Evolutionary conservation across 1,140 invertebrate genomes (phyloP), one percentile per base, ranked within the genome.

Genomic region (Parapsyche elsis): DNA sequence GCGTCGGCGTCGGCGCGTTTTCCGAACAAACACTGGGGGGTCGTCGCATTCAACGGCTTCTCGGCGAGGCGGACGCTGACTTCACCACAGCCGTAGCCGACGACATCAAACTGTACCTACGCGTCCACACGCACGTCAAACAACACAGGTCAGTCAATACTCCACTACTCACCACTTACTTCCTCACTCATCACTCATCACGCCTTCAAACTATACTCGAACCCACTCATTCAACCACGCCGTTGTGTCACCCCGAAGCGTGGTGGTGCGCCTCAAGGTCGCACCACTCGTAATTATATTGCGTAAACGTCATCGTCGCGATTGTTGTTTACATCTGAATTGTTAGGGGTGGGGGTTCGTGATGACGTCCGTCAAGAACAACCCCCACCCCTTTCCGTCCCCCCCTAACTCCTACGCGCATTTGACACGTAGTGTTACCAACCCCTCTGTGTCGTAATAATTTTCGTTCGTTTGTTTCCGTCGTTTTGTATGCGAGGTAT

Each of bases 21-120:
- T n/a, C n/a, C n/a, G n/a, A n/a, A n/a, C n/a, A n/a, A 5, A 46
- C 73, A 19, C 73, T 74, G 73, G 73, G 73, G 46, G 19, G 12
- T 14, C 73, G 73, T 5, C 44, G 71, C 44, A n/a, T 74, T 10
- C 10, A 49, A 1, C 71, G 45, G 9, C 46, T 75, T 14, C 73
- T 57, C 16, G 46, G 19, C 19, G 12, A 57, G 19, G 73, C 73
- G 1, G 73, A 75, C 53, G 9, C n/a, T 46, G 49, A 57, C 19
- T 75, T 75, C 45, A 12, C 21, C 21, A n/a, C 12, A 0, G 0
- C 9, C 46, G 44, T 75, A 14, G 9, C 46, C 53, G 26, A 46
- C 1, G 73, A 75, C 73, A 24, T 75, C 21, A 1, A n/a, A n/a
- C 9, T 46, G 5, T 74, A 49, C 45, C 1, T 10, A 5, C 49